Conservation (phyloP, 2,888 invertebrate genomes). For the Xanthostigma xanthostigma region DNA sequence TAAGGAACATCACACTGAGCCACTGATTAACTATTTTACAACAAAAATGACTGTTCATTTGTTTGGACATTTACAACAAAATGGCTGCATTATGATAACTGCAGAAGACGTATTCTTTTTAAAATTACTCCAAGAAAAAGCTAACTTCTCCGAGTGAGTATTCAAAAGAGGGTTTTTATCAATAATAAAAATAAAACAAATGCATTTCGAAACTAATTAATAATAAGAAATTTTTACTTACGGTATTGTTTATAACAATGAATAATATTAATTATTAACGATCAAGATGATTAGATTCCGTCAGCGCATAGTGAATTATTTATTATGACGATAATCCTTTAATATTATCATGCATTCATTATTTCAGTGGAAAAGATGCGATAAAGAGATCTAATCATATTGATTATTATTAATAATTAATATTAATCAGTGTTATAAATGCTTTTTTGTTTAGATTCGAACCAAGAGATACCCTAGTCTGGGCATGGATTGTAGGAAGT, state of each 20-base stretch:
- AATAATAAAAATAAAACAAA: neutral
- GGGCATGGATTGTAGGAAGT: conserved; percentile 22
- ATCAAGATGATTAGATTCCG: too few species aligned
- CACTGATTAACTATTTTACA: conserved; percentile 25
- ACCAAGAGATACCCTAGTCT: conserved; percentile 14
- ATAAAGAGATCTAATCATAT: too few species aligned
- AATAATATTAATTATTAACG: too few species aligned
- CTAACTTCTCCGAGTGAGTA: conserved; percentile 1
- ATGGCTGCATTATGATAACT: conserved; percentile 18
- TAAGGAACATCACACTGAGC: conserved; percentile 22
- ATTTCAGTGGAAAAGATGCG: too few species aligned
- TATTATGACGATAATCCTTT: too few species aligned
- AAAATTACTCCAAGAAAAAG: conserved; percentile 13
- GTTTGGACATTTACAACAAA: conserved; percentile 16
- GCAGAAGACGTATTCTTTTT: conserved; percentile 22
- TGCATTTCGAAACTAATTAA: too few species aligned
- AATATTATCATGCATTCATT: too few species aligned
- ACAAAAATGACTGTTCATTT: conserved; percentile 18
- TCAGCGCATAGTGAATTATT: too few species aligned
- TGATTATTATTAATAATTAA: too few species aligned
- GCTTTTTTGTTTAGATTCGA: conserved; percentile 6
- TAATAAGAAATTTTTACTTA: too few species aligned
- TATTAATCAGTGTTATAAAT: too few species aligned
- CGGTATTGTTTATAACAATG: too few species aligned
- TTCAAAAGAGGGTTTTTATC: neutral